phyloP scores from a whole-genome alignment of 2,797 vertebrate genomes.

The Pseudocheirus occidentalis region DNA sequence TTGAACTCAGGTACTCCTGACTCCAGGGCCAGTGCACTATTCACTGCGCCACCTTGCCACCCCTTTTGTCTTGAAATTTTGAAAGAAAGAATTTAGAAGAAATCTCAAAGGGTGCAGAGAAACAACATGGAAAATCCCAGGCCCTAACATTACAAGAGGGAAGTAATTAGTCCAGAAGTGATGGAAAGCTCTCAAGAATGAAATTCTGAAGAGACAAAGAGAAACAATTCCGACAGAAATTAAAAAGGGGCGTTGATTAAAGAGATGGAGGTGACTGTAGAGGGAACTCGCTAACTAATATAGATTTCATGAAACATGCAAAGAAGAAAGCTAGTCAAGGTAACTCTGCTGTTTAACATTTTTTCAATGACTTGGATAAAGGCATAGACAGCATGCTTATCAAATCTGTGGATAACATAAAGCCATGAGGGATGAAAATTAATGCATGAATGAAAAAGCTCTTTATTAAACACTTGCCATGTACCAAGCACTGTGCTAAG shows the following conservation, averaged over 20 bases:
- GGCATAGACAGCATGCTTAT: neutral
- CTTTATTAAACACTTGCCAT: neutral
- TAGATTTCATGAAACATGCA: neutral
- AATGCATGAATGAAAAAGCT: neutral
- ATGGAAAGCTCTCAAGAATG: neutral
- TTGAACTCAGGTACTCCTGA: no score
- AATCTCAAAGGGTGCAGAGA: neutral
- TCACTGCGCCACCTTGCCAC: no score
- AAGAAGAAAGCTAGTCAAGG: neutral
- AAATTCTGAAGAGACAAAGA: neutral
- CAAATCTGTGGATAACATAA: neutral
- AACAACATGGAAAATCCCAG: neutral
- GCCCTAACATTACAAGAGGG: neutral
- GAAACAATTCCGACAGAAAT: neutral
- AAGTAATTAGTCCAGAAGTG: neutral
- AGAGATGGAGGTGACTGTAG: neutral
- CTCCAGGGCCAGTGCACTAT: no score
- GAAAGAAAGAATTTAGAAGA: neutral
- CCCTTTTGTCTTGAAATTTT: neutral
- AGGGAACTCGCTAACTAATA: neutral
- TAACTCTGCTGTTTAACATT: neutral
- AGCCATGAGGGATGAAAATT: neutral
- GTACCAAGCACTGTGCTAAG: neutral
- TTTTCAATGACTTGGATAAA: neutral
- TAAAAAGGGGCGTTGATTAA: neutral